phyloP scores from a whole-genome alignment of 1,140 invertebrate species.

The Dinothrombium tinctorium region DNA sequence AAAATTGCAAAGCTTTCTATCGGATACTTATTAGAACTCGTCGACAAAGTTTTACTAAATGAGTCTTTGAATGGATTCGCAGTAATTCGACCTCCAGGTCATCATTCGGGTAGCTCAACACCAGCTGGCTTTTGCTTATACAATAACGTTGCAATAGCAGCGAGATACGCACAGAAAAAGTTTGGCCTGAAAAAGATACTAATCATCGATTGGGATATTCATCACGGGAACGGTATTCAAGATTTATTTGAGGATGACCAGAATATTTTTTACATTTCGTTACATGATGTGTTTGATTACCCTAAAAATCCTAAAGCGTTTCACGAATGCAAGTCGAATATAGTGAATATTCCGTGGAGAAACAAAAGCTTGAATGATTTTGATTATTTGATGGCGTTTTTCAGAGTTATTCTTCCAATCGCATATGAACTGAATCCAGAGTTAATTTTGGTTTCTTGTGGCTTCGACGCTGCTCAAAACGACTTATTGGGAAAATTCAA shows the following conservation, averaged over 20 bases:
- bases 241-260: slow-evolving; percentile 43
- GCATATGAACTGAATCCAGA: slow-evolving; percentile 41
- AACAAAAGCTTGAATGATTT: slow-evolving; percentile 54
- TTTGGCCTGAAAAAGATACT: slow-evolving; percentile 32
- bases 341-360: slow-evolving; percentile 78
- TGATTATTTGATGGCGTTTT: slow-evolving; percentile 70
- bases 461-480: slow-evolving; percentile 64
- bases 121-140: slow-evolving; percentile 69
- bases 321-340: slow-evolving; percentile 39
- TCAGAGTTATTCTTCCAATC: slow-evolving; percentile 65
- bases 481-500: slow-evolving; percentile 34
- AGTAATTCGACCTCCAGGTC: slow-evolving; percentile 52
- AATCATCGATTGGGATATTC: slow-evolving; percentile 81
- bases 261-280: slow-evolving; percentile 57
- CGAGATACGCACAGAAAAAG: slow-evolving; percentile 40
- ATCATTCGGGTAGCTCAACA: slow-evolving; percentile 45
- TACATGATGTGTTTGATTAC: slow-evolving; percentile 68
- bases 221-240: slow-evolving; percentile 71
- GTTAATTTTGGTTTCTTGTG: slow-evolving; percentile 69
- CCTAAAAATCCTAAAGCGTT: slow-evolving; percentile 39
- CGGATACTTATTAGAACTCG: slow-evolving; percentile 48
- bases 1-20: slow-evolving; percentile 39
- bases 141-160: slow-evolving; percentile 60
- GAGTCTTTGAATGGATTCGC: slow-evolving; percentile 40
- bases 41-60: slow-evolving; percentile 45